Evolutionary conservation across 2,113 vertebrate genomes (phyloP), one percentile per base, ranked within the genome.

Genomic region (Ammodytes dubius): DNA sequence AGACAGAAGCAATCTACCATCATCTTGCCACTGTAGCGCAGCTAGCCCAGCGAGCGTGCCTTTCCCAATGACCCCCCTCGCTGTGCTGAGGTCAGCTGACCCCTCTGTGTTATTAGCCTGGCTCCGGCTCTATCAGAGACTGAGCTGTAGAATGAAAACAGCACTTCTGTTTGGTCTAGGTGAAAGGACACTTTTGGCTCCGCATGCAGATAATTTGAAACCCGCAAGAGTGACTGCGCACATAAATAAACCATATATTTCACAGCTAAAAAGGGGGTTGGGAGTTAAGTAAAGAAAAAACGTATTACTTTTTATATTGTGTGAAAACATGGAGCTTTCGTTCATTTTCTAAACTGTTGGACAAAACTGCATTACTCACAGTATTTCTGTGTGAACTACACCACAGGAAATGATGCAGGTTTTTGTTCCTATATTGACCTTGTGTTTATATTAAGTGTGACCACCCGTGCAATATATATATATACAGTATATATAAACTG

Each of bases 91-190:
- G 91, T 91, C 88, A 63, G 82, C 0, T 79, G 84, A 91, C 90
- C 89, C 87, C 64, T 76, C 60, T 15, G 77, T 60, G 81, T 91
- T 93, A 90, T 93, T 89, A 90, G 69, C 81, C 78, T 15, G 89
- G 87, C 89, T 93, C 88, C 70, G 11, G 82, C 79, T 74, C 78
- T 74, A 87, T 89, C 85, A 61, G 68, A 71, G 73, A 87, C 86
- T 3, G 63, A 82, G 73, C 73, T 46, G 53, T 79, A 81, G 86
- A 92, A 91, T 90, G 88, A 93, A 92, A 93, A 94, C 91, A 91
- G 72, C 73, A 10, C 77, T 88, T 85, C 71, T 92, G 89, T 89
- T 93, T 91, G 87, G 90, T 91, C 91, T 89, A 59, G 87, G 86
- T 81, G 82, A 88, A 76, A 85, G 87, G 84, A 84, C 53, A 74